Conservation (phyloP, 2,888 invertebrate genomes). For the Sericinus montela region DNA sequence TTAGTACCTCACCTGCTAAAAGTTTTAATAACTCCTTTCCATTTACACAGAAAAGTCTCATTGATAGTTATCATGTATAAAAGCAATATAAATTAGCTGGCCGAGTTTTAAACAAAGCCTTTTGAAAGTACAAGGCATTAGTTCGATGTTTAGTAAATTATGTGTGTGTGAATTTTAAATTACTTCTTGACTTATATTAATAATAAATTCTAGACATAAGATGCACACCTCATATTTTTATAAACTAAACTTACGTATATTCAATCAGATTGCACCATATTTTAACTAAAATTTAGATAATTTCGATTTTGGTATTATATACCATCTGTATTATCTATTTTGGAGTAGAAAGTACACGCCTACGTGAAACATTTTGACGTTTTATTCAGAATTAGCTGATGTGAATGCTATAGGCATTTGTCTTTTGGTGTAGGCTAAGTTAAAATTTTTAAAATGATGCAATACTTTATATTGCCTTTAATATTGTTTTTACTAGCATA, state of each 20-base stretch:
- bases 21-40: too few species aligned
- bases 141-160: constrained; percentile 3
- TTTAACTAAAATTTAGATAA: background rate
- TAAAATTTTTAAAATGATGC: background rate
- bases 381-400: too few species aligned
- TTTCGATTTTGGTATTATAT: background rate
- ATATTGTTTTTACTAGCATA: constrained; percentile 10
- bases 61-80: background rate
- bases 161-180: background rate
- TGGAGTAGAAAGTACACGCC: too few species aligned
- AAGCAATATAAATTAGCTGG: background rate
- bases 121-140: constrained; percentile 14
- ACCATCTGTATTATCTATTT: background rate
- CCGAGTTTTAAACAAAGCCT: background rate
- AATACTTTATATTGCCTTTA: too few species aligned
- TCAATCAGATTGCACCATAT: constrained; percentile 12
- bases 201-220: background rate
- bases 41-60: too few species aligned
- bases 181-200: background rate
- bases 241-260: constrained; percentile 4
- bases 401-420: too few species aligned
- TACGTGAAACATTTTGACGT: too few species aligned
- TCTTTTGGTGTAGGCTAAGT: too few species aligned
- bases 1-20: too few species aligned
- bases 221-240: constrained; percentile 14